These are phyloP conservation scores for Glyptemys insculpta DNA, from an alignment of 2,797 vertebrate genomes.

Conservation along the genomic window DNA sequence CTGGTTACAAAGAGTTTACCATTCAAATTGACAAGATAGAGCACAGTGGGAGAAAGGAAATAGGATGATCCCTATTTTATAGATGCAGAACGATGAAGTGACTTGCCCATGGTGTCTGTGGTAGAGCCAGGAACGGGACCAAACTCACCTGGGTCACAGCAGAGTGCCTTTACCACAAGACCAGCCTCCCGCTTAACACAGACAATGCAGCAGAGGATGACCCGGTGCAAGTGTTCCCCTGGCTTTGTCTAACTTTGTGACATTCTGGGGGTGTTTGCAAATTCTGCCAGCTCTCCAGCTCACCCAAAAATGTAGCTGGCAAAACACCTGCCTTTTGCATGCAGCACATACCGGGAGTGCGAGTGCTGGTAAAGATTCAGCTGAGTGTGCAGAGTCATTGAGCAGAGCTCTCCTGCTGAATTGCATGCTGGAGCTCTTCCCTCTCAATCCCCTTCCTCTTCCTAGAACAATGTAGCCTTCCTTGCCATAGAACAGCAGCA, in stretches of 20 bases:
- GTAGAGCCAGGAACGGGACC: not conserved
- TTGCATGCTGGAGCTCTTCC: not conserved
- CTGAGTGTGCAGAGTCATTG: accelerated
- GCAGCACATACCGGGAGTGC: accelerated
- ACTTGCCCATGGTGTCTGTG: not conserved
- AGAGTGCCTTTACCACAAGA: not conserved
- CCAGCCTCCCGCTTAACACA: conserved; percentile 21
- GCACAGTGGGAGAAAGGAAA: not conserved
- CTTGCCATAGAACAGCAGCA: too few relatives aligned
- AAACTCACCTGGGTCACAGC: not conserved
- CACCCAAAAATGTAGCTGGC: not conserved
- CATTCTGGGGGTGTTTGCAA: not conserved
- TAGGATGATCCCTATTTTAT: not conserved
- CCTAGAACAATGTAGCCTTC: not conserved
- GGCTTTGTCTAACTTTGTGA: not conserved
- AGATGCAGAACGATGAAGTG: conserved; percentile 31
- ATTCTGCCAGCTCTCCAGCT: not conserved
- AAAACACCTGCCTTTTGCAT: not conserved
- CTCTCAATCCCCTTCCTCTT: not conserved
- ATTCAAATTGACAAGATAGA: not conserved
- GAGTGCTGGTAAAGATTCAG: not conserved
- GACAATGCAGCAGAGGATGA: accelerated
- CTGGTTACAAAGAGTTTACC: not conserved
- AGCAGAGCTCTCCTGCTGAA: not conserved
- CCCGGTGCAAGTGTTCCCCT: conserved; percentile 42